Evolutionary conservation across 2,113 vertebrate species (phyloP).

Genomic region (Elephantulus edwardii): DNA sequence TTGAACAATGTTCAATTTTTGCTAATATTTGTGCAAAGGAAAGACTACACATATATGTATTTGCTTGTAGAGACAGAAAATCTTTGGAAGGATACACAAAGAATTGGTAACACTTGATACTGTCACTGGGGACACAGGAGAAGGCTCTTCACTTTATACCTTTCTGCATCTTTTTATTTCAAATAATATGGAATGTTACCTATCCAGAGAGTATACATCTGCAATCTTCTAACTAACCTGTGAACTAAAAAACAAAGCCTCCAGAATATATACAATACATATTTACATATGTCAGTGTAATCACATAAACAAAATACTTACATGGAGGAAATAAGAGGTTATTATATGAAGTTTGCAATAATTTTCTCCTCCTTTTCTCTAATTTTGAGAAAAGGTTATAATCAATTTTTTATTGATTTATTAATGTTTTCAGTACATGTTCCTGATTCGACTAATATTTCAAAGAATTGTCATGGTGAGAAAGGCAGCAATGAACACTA

Average conservation of each 20-base stretch:
- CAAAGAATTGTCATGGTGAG: not conserved
- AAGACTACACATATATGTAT: not conserved
- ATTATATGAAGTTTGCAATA: not conserved
- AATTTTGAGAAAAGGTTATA: not conserved
- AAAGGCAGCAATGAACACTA: not conserved
- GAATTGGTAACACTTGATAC: not conserved
- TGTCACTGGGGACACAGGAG: not conserved
- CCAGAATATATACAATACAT: not conserved
- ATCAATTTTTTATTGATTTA: not conserved
- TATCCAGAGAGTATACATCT: not conserved
- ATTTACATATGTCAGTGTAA: not conserved
- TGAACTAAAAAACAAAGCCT: not conserved
- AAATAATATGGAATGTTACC: not conserved
- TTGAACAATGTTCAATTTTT: not conserved
- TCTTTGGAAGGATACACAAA: not conserved
- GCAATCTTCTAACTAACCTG: not conserved
- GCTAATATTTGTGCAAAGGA: not conserved
- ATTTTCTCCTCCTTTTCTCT: not conserved
- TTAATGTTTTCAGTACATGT: conserved; percentile 2
- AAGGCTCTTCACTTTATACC: not conserved
- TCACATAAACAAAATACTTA: not conserved
- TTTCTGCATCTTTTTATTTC: conserved; percentile 1
- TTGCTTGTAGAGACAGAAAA: not conserved
- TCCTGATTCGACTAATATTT: not conserved
- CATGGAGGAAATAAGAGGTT: not conserved